A percentile compares a stretch with the other conserved stretches of the same genome.
Conservation (phyloP, 2,888 invertebrate species). For the Crioceris asparagi region DNA sequence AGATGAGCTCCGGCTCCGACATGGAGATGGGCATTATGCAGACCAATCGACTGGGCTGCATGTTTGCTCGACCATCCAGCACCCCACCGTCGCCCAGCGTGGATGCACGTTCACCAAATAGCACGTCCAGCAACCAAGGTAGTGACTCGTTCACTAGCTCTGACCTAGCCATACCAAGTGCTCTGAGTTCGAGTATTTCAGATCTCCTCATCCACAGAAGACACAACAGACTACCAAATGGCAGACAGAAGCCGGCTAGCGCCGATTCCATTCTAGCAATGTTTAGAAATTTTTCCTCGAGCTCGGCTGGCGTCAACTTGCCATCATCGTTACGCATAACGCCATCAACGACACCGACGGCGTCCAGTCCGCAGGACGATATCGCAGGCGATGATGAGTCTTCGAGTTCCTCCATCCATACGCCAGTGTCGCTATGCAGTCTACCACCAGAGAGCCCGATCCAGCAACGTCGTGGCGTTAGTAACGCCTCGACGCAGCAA, state of each 20-base stretch:
- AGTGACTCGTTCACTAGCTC: slow-evolving; percentile 68
- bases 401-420: slow-evolving; percentile 54
- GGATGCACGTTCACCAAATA: slow-evolving; percentile 51
- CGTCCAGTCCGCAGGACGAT: slow-evolving; percentile 65
- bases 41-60: slow-evolving; percentile 32
- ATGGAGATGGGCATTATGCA: slow-evolving; percentile 46
- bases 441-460: slow-evolving; percentile 54
- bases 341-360: slow-evolving; percentile 61
- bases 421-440: slow-evolving; percentile 49
- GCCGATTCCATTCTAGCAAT: slow-evolving; percentile 72
- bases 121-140: slow-evolving; percentile 65
- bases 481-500: too few relatives aligned
- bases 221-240: slow-evolving; percentile 29
- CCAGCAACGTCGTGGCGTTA: slow-evolving; percentile 28
- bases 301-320: slow-evolving; percentile 47
- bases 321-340: slow-evolving; percentile 54
- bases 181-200: slow-evolving; percentile 45
- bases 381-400: slow-evolving; percentile 59
- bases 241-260: slow-evolving; percentile 56
- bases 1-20: slow-evolving; percentile 67
- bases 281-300: slow-evolving; percentile 63
- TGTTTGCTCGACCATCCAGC: slow-evolving; percentile 38
- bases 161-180: slow-evolving; percentile 53
- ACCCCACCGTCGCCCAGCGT: slow-evolving; percentile 58
- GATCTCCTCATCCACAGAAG: slow-evolving; percentile 31